Base-by-base conservation (phyloP, 2,888 invertebrate genomes). In the Belgica antarctica region DNA sequence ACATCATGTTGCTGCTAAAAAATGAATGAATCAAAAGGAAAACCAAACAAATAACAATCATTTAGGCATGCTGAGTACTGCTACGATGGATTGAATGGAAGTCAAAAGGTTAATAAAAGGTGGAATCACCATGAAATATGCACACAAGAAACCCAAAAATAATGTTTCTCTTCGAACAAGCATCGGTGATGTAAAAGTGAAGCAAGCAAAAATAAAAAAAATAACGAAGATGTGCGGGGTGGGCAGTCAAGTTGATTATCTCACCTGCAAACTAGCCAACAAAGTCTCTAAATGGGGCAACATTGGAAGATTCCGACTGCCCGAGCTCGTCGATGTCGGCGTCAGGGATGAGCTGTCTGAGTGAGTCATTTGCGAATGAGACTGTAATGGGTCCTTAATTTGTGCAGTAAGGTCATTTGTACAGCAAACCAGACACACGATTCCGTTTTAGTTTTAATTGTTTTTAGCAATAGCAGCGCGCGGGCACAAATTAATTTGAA, bases 251-350 rank as follows among this genome's bases (percentile, higher is more conserved):
- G 5, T 41, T 41, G 41, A 41, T 71, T 73, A 73, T 79, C 87
- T 87, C 85, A 89, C 89, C 88, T 89, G 87, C 76, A 89, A 80
- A 77, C 86, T 86, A 76, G 85, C 84, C 77, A 89, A 83, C 75
- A 89, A 82, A 77, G 84, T 84, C 78, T 85, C 86, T 78, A 89
- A 85, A 79, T 88, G 86, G 74, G 89, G 89, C 82, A 87, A 80
- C 27, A 70, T 59, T 27, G 70, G 70, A 36, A 61, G 61, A 73
- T 82, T 78, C 72, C 84, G 81, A 72, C 82, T 80, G 65, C 82
- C 84, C 15, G 84, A 83, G 76, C 82, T 83, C 70, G 82, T 76
- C 66, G n/a, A n/a, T 62, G 79, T 70, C 34, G 70, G 70, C 24
- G 25, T 77, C 12, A 80, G 79, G 71, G 70, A 70, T 70, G 70